These are phyloP conservation scores for Rhagoletis zephyria DNA, from an alignment of 1,140 invertebrate genomes.

Conservation along the genomic window DNA sequence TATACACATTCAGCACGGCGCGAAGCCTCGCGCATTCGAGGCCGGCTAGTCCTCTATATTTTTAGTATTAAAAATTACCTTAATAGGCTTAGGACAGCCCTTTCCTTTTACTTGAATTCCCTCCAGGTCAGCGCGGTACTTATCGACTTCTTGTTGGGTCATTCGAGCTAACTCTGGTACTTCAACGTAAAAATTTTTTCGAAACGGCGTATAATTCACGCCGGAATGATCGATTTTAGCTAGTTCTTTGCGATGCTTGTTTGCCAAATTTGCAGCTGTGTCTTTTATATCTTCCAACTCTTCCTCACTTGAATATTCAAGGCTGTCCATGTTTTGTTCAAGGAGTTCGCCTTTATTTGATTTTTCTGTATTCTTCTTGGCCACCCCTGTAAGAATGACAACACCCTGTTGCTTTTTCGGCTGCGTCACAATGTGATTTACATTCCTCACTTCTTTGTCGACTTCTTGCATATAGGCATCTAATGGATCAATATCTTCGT, in stretches of 20 bases:
- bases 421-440: constrained; percentile 80
- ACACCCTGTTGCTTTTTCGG: constrained; percentile 74
- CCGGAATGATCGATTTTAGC: constrained; percentile 90
- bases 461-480: constrained; percentile 96
- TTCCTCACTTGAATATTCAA: constrained; percentile 98
- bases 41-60: not conserved
- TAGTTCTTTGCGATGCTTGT: constrained; percentile 90
- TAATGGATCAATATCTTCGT: constrained; percentile 92
- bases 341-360: constrained; percentile 92
- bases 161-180: constrained; percentile 87
- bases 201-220: constrained; percentile 89
- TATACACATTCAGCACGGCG: too few relatives aligned
- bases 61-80: constrained; percentile 65
- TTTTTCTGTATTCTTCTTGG: constrained; percentile 84
- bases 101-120: constrained; percentile 88
- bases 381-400: constrained; percentile 90
- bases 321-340: constrained; percentile 96
- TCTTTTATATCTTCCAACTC: constrained; percentile 95
- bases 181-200: constrained; percentile 98
- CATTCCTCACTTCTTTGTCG: constrained; percentile 89
- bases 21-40: too few relatives aligned
- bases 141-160: constrained; percentile 90
- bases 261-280: constrained; percentile 89
- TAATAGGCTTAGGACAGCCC: constrained; percentile 95
- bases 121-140: constrained; percentile 88